Evolutionary conservation across 92 coral and sea anemone genomes (phyloP).

Genomic region (Epizoanthus fatuus): DNA sequence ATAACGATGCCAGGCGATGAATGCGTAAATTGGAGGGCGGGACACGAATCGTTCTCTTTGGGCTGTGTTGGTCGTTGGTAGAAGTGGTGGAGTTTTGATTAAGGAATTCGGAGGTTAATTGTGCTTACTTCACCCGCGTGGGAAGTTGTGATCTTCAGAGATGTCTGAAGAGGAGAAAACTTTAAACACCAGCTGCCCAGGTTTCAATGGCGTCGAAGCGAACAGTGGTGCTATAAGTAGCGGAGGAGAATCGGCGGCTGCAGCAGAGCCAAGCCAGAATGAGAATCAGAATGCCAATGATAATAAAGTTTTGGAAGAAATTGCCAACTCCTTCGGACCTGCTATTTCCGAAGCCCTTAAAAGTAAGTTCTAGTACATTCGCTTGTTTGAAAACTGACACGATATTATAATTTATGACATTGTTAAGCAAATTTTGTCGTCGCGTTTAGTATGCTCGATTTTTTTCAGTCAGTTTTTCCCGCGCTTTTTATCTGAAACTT

Average conservation of each 20-base stretch:
- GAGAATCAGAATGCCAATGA: not conserved
- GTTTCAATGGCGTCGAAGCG: not conserved
- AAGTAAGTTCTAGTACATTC: constrained; percentile 43
- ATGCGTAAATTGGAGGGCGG: constrained; percentile 7
- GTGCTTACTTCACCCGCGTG: not conserved
- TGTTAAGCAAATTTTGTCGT: too few species aligned
- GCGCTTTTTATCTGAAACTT: not conserved
- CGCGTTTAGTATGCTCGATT: not conserved
- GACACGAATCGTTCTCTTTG: not conserved
- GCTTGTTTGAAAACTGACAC: constrained; percentile 11
- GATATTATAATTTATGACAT: not conserved
- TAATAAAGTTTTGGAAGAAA: not conserved
- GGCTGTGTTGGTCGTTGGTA: not conserved
- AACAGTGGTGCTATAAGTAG: constrained; percentile 3
- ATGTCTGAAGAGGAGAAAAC: constrained; percentile 13
- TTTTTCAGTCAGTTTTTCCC: not conserved
- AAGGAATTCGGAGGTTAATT: not conserved
- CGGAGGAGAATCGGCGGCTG: not conserved
- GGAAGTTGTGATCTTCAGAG: not conserved
- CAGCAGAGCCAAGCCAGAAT: not conserved
- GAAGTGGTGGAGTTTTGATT: not conserved
- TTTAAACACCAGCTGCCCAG: not conserved
- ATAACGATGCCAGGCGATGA: not conserved
- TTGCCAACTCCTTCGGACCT: constrained; percentile 45
- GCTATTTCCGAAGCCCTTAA: constrained; percentile 49